Conservation (phyloP, 2,888 invertebrate species). For the Caenorhabditis angaria region DNA sequence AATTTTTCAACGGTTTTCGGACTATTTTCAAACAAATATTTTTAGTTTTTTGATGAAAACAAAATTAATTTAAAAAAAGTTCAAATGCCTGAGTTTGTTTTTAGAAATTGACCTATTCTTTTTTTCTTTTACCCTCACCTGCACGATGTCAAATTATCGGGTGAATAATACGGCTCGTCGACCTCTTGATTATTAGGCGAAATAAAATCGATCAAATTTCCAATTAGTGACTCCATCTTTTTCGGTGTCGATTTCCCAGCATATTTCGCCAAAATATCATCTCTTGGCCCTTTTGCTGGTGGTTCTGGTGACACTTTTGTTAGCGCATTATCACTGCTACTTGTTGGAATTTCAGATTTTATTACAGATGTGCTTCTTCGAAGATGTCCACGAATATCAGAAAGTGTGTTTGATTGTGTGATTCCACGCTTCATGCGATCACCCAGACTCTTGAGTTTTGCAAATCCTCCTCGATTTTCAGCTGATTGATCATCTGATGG, state of each 20-base stretch:
- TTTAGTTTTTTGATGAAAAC: background rate
- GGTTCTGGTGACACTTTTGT: background rate
- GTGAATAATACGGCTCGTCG: constrained; percentile 59
- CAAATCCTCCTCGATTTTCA: constrained; percentile 12
- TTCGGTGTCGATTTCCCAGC: constrained; percentile 11
- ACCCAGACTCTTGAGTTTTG: constrained; percentile 27
- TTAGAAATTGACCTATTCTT: background rate
- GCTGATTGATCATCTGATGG: background rate
- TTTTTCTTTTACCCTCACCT: background rate
- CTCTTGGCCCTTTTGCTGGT: constrained; percentile 77
- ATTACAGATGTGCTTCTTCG: constrained; percentile 14
- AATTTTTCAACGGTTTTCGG: no score
- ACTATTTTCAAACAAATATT: no score
- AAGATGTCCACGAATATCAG: constrained; percentile 33
- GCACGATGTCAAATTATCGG: constrained; percentile 52
- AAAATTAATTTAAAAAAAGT: background rate
- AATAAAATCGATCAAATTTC: constrained; percentile 12
- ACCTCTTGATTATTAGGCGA: background rate
- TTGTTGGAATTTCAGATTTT: constrained; percentile 4
- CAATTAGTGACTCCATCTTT: background rate
- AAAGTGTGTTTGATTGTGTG: constrained; percentile 34
- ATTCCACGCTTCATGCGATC: constrained; percentile 32
- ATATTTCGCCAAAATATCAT: constrained; percentile 94
- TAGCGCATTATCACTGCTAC: constrained; percentile 20
- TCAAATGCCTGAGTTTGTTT: no score